Base-by-base conservation (phyloP, 2,888 invertebrate genomes). In the Sicus ferrugineus region DNA sequence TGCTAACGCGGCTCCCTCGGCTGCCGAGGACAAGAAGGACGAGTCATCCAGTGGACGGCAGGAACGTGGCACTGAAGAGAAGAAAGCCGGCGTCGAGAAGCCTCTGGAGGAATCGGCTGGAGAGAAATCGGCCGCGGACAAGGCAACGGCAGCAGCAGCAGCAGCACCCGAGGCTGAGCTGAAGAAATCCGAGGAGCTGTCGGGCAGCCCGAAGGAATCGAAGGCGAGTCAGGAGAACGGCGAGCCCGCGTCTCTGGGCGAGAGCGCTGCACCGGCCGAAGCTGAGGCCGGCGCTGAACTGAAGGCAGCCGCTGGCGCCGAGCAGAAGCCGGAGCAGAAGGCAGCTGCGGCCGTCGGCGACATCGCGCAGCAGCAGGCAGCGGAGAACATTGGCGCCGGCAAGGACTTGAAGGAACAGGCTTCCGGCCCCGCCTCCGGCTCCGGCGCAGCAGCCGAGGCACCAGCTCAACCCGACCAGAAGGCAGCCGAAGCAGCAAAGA, bases 401-500 rank as follows among this genome's bases (percentile, higher is more conserved):
- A 62, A 42, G 21, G 61, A 61, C 28, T 28, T 62, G 46, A 21
- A 50, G 50, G 23, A 50, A 21, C 50, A 50, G 50, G 21, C 21
- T 23, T 30, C 23, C 64, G 50, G 38, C 50, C 16, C 59, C 48
- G 58, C 14, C 34, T 16, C 46, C 38, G 26, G 26, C 46, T 19
- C 23, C 5, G 26, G 4, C 16, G 11, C 48, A 50, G 50, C 28
- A 64, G 50, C 77, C 72, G 73, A 73, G n/a, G n/a, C 72, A 65
- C 77, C 81, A 1, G 79, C 79, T 85, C 63, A 83, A 85, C 68
- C 70, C 48, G 70, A 69, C 56, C 34, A 46, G 28, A 69, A 72
- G 34, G 2, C 84, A 85, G 64, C 65, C 61, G 65, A 56, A 14
- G 26, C 30, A 6, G 71, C 72, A 52, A 75, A 80, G 42, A 78